Base-by-base conservation (phyloP, 2,888 invertebrate species). In the Diarsia dahlii region DNA sequence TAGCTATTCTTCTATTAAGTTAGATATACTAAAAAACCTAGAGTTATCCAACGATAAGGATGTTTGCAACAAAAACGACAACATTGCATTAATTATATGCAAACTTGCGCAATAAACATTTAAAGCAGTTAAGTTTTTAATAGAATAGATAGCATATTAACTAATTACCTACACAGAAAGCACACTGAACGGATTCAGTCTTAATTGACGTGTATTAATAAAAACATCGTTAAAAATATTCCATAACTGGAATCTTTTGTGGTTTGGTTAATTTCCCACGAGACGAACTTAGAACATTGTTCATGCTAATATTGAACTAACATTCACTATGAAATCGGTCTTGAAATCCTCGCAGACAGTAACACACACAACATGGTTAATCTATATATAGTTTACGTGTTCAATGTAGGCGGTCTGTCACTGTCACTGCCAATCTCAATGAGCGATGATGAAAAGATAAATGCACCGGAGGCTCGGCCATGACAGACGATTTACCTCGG, bases 371-470 rank as follows among this genome's bases (percentile, higher is more conserved):
- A 65, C 60, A 58, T 71, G 52, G 64, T 50, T 81, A 72, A 77
- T 81, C 77, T 82, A 76, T 77, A 76, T 77, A 60, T 74, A 74
- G 76, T 72, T 68, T 71, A 69, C 75, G 78, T 65, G 63, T 74
- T 80, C 80, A 68, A 74, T 73, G 66, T n/a, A 58, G 76, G 63
- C 48, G 64, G 73, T 28, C 70, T 76, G 78, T 74, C 77, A 71
- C 70, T 76, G 78, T 74, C 77, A 71, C 65, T 76, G 81, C 78
- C 81, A 76, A 62, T 74, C 77, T 74, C 72, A 64, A 71, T 82
- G 74, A 87, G 67, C 54, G 78, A 82, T 80, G 78, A 76, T 62
- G 67, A 74, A 69, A 77, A 80, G 74, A 80, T 81, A 76, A 76
- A 76, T 77, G 78, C 77, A 75, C 9, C 28, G 67, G 52, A 63